Conservation (phyloP, 2,797 vertebrate species). For the Intellagama lesueurii region DNA sequence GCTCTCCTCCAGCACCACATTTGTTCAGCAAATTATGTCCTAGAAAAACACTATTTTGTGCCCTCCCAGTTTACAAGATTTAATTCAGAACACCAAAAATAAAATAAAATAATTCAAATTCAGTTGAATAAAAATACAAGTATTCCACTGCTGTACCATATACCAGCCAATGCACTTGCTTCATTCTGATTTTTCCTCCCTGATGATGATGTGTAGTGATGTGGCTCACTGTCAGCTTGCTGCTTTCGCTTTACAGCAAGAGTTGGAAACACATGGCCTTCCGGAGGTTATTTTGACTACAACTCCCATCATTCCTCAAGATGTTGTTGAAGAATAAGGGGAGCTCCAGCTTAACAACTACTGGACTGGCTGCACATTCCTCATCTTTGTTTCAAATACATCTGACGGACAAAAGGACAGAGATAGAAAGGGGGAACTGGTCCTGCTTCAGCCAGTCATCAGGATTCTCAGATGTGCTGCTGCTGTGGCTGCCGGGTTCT, state of each 20-base stretch:
- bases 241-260: not conserved
- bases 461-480: not conserved
- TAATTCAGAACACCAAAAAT: not conserved
- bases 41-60: no score
- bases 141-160: not conserved
- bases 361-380: no score
- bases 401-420: no score
- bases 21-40: not conserved
- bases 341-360: not conserved
- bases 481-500: not conserved
- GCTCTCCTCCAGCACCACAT: no score
- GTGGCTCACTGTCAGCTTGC: not conserved
- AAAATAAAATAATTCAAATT: no score
- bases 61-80: not conserved
- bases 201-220: no score
- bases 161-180: not conserved
- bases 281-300: no score
- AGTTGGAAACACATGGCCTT: no score
- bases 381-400: no score
- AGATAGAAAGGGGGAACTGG: not conserved
- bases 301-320: no score
- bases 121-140: no score
- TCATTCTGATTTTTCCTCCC: not conserved
- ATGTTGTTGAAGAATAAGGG: no score
- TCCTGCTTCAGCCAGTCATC: not conserved